Percentiles rank a stretch among this genome's conserved stretches.
Evolutionary conservation across 2,113 vertebrate genomes (phyloP).

Genomic region (Argyrosomus japonicus): DNA sequence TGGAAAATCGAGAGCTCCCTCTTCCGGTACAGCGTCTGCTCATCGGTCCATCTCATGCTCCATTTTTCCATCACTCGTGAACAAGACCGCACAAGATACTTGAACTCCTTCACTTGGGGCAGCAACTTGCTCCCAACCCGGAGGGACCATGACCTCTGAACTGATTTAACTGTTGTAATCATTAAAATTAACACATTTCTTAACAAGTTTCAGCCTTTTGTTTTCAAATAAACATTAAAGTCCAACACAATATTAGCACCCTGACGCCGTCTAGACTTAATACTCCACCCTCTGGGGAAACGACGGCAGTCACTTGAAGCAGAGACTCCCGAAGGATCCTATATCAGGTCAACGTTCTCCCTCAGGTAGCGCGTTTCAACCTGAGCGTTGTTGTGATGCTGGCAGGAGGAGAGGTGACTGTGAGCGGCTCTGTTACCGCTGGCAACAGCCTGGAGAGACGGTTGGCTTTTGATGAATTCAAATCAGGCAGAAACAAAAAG

Average conservation of each 20-base stretch:
- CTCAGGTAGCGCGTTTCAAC: neutral
- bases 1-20: too few relatives aligned
- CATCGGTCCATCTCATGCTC: too few relatives aligned
- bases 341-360: neutral
- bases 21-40: too few relatives aligned
- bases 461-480: neutral
- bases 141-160: too few relatives aligned
- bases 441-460: neutral
- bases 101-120: too few relatives aligned
- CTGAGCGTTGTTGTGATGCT: neutral
- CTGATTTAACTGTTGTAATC: neutral
- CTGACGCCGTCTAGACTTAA: neutral
- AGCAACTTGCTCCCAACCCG: too few relatives aligned
- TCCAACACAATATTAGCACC: too few relatives aligned
- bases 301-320: neutral
- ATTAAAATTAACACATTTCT: neutral
- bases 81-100: too few relatives aligned
- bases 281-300: neutral
- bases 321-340: conserved; percentile 6
- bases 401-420: neutral
- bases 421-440: neutral
- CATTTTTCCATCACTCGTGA: too few relatives aligned
- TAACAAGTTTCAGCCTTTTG: too few relatives aligned
- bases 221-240: neutral
- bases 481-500: neutral